Base-by-base conservation (phyloP, 1,140 invertebrate genomes). In the Drosophila micromelanica region DNA sequence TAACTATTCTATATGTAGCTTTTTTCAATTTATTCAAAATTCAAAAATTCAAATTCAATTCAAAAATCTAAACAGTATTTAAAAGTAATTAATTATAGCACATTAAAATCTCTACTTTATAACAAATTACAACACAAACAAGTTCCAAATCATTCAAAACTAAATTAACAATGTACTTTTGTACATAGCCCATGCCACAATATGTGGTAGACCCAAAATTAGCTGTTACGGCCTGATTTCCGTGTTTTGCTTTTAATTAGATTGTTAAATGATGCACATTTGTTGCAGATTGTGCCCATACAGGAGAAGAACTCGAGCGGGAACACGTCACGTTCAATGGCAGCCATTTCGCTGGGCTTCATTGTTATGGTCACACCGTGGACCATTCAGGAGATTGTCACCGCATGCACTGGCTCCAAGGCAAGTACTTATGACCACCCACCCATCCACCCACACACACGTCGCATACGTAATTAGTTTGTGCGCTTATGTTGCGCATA, bases 311-410 rank as follows among this genome's bases (percentile, higher is more conserved):
- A 95, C 74, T 93, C 96, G 59, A 96, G 95, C 55, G 95, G 96
- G 4, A 95, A 94, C 70, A 96, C 96, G 20, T 97, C 96, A 27
- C 93, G 96, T 82, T 97, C 96, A 76, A 97, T 97, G 96, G 96
- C 96, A 0, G 96, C 96, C 43, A 97, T 97, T 94, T 97, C 96
- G 73, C 92, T 97, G 77, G 96, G 96, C 55, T 97, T 97, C 93
- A 97, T 97, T 89, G 96, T 97, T 54, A 96, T 97, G 93, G 96
- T 97, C 60, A 97, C 96, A 61, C 96, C 96, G 27, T 97, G 96
- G 94, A 97, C 96, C 27, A 97, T 97, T 69, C 96, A 97, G 93
- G 96, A 97, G 94, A 96, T 97, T 59, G 96, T 97, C 13, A 96
- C 96, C 32, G 96, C 96, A 15, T 97, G 96, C 91, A 97, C 96